Conservation (phyloP, 2,888 invertebrate species). For the Lacanobia wlatinum region DNA sequence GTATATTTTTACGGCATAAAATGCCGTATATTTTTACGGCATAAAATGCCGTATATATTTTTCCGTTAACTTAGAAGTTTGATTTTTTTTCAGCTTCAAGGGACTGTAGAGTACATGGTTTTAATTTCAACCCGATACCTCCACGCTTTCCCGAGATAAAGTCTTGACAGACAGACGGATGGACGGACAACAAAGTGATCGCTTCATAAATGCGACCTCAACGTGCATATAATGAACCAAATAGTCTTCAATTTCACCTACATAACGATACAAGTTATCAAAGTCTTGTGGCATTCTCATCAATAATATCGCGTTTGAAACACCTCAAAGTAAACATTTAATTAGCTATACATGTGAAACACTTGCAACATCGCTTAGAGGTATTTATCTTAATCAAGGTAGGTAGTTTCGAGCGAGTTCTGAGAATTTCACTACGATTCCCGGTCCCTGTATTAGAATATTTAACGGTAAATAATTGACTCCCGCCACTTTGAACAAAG, state of each 20-base stretch:
- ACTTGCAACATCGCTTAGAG: slow-evolving; percentile 20
- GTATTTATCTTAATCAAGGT: slow-evolving; percentile 24
- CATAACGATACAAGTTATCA: background rate
- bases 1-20: too few species aligned
- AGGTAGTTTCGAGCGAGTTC: slow-evolving; percentile 27
- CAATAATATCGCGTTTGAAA: slow-evolving; percentile 6
- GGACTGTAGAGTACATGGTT: too few species aligned
- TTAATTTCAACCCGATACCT: too few species aligned
- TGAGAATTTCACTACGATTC: slow-evolving; percentile 2
- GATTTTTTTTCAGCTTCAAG: too few species aligned
- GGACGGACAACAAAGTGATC: too few species aligned
- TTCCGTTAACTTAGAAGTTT: too few species aligned
- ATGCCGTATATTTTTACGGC: too few species aligned
- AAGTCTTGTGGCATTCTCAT: background rate
- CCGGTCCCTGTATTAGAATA: background rate
- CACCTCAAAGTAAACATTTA: slow-evolving; percentile 2
- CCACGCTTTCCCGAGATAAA: too few species aligned
- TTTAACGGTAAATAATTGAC: slow-evolving; percentile 27
- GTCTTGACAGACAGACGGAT: too few species aligned
- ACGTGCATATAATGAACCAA: too few species aligned
- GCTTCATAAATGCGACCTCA: too few species aligned
- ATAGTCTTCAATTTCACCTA: background rate
- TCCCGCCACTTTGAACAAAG: slow-evolving; percentile 17
- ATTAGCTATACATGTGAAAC: slow-evolving; percentile 13
- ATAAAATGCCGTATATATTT: too few species aligned